Evolutionary conservation across 2,888 invertebrate genomes (phyloP).

Genomic region (Thecocarcelia acutangulata): DNA sequence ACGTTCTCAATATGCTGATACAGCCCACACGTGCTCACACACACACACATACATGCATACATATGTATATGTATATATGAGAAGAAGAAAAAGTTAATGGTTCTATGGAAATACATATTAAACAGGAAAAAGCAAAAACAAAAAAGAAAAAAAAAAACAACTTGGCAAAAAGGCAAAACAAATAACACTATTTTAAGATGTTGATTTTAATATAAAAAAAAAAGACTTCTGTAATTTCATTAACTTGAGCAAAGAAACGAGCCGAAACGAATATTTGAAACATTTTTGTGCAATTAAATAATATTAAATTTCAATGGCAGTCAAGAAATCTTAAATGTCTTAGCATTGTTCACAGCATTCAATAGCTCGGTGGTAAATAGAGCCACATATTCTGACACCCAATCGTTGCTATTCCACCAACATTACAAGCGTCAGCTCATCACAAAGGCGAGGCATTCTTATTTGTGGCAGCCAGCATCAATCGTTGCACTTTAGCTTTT

Average conservation of each 20-base stretch:
- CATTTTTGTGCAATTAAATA: constrained; percentile 24
- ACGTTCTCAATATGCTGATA: constrained; percentile 23
- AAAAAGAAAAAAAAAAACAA: not conserved
- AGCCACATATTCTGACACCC: constrained; percentile 3
- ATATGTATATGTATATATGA: too few relatives aligned
- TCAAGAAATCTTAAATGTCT: not conserved
- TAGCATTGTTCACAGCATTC: not conserved
- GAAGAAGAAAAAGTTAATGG: constrained; percentile 8
- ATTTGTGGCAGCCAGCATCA: constrained; percentile 7
- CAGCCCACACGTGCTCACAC: not conserved
- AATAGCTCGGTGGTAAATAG: not conserved
- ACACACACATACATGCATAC: not conserved
- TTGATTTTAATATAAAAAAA: constrained; percentile 17
- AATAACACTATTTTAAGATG: not conserved
- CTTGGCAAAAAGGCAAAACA: not conserved
- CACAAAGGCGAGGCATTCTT: not conserved
- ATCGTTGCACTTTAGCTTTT: constrained; percentile 35
- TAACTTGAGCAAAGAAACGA: constrained; percentile 11
- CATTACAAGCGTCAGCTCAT: not conserved
- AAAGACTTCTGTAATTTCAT: constrained; percentile 12
- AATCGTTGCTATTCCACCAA: not conserved
- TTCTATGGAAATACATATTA: not conserved
- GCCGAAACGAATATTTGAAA: not conserved
- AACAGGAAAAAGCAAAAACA: not conserved
- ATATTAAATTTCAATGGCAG: constrained; percentile 18